phyloP scores from a whole-genome alignment of 2,888 invertebrate species.

The Abscondita cerata region DNA sequence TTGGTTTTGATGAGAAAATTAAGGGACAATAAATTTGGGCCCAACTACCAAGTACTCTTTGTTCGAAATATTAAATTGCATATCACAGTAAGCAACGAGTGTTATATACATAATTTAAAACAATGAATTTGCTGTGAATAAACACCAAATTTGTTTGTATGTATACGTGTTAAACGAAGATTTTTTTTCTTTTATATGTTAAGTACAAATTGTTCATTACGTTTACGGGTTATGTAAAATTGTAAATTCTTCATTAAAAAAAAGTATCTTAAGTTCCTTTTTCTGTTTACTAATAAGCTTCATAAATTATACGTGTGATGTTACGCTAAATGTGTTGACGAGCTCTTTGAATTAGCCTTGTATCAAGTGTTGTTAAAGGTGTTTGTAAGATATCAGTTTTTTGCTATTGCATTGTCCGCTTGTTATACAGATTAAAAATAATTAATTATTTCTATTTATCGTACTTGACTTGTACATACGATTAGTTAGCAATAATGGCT shows the following conservation, averaged over 20 bases:
- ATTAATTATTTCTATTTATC: slow-evolving; percentile 13
- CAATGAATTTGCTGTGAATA: slow-evolving; percentile 2
- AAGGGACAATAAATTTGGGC: not conserved
- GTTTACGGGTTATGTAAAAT: slow-evolving; percentile 10
- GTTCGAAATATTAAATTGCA: slow-evolving; percentile 10
- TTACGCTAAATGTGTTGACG: slow-evolving; percentile 26
- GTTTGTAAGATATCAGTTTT: slow-evolving; percentile 11
- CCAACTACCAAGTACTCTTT: not conserved
- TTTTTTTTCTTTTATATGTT: not conserved
- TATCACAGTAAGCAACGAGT: slow-evolving; percentile 17
- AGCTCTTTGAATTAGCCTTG: slow-evolving; percentile 23
- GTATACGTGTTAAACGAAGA: not conserved
- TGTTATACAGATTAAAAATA: not conserved
- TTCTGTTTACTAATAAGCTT: slow-evolving; percentile 17
- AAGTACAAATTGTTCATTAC: slow-evolving; percentile 3
- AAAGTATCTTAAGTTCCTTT: slow-evolving; percentile 1
- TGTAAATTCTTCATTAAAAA: slow-evolving; percentile 8
- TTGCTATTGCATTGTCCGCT: slow-evolving; percentile 16
- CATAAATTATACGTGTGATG: slow-evolving; percentile 23
- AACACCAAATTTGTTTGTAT: not conserved
- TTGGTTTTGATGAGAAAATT: not conserved
- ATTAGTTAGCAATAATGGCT: slow-evolving; percentile 44
- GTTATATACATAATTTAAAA: not conserved
- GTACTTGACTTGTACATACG: slow-evolving; percentile 32
- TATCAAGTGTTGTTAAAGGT: slow-evolving; percentile 24